These are phyloP conservation scores for Micoletzkya japonica DNA, from an alignment of 2,888 invertebrate species.

Conservation along the genomic window DNA sequence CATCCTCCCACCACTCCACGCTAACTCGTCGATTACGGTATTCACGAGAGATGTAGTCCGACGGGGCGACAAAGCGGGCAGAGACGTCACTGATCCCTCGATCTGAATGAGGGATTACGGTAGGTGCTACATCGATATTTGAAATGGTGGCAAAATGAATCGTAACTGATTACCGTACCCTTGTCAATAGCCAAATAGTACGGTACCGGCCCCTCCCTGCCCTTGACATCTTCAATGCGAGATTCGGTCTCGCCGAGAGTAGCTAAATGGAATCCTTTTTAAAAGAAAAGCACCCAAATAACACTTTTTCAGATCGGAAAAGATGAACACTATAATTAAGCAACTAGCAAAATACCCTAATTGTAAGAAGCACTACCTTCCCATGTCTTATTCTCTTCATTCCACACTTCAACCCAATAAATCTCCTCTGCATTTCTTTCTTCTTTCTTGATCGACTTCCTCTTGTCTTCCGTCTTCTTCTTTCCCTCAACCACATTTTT, in stretches of 20 bases:
- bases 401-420: slow-evolving; percentile 22
- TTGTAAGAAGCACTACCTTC: background rate
- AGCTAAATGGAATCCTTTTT: background rate
- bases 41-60: slow-evolving; percentile 4
- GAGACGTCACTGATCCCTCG: slow-evolving; percentile 3
- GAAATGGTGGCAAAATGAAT: background rate
- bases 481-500: background rate
- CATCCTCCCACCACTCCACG: slow-evolving; percentile 12
- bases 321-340: background rate
- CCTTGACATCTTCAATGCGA: slow-evolving; percentile 3
- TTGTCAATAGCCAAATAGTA: slow-evolving; percentile 13
- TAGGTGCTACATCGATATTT: background rate
- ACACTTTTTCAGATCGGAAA: background rate
- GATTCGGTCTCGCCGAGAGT: background rate
- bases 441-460: background rate
- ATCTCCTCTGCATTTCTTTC: background rate
- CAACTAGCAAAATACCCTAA: background rate
- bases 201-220: background rate
- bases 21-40: background rate
- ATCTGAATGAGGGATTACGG: background rate
- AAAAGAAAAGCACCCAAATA: background rate
- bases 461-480: background rate
- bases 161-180: no score
- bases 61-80: background rate
- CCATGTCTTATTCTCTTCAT: background rate